Evolutionary conservation across 35 echinoderm and acorn worm species (phyloP).

Genomic region (Chiridota heheva): DNA sequence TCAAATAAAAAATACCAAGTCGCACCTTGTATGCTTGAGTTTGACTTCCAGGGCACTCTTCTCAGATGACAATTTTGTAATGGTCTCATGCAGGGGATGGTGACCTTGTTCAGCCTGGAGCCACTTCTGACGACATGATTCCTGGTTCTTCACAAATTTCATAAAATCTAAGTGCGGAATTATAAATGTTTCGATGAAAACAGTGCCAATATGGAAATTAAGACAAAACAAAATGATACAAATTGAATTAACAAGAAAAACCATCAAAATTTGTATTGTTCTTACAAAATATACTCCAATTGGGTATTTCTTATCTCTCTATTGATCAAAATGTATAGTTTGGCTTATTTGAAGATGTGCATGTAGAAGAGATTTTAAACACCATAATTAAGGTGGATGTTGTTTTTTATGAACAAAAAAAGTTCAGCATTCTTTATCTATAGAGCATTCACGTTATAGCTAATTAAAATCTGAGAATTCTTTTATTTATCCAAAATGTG

Average conservation of each 20-base stretch:
- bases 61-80: constrained; percentile 74
- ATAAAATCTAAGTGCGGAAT: constrained; percentile 61
- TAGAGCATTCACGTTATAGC: too few relatives aligned
- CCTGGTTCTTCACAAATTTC: constrained; percentile 74
- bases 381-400: too few relatives aligned
- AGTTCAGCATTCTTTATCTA: too few relatives aligned
- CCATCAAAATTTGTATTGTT: background rate
- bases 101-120: constrained; percentile 63
- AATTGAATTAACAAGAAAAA: background rate
- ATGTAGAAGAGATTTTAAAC: background rate
- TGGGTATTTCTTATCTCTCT: background rate
- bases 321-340: background rate
- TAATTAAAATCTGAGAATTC: too few relatives aligned
- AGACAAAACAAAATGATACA: background rate
- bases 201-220: background rate
- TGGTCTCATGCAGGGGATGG: constrained; percentile 28
- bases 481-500: too few relatives aligned
- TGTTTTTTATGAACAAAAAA: too few relatives aligned
- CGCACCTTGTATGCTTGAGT: constrained; percentile 92
- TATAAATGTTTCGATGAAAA: background rate
- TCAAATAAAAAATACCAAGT: background rate
- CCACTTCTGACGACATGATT: constrained; percentile 75
- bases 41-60: constrained; percentile 71
- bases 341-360: background rate
- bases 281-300: background rate